phyloP scores from a whole-genome alignment of 2,888 invertebrate species.

The Doris montereyensis region DNA sequence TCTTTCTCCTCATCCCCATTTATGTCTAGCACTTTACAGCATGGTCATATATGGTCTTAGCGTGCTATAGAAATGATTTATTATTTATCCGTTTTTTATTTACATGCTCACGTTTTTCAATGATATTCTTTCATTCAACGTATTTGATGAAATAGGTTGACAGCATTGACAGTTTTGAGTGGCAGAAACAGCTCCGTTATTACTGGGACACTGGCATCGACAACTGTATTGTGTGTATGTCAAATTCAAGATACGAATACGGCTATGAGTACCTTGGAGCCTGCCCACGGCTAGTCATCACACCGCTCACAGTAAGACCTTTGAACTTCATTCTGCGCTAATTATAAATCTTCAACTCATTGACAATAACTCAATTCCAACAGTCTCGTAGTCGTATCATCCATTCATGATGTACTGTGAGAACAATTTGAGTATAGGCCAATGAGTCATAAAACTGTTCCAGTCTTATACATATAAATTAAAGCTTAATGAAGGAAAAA shows the following conservation, averaged over 20 bases:
- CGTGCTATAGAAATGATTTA: background rate
- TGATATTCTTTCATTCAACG: background rate
- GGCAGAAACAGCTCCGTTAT: conserved; percentile 91
- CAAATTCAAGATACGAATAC: conserved; percentile 72
- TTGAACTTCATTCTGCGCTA: no score
- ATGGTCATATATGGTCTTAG: background rate
- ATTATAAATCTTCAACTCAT: no score
- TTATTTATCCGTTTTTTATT: no score
- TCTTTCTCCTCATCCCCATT: no score
- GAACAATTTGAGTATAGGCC: no score
- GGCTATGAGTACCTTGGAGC: conserved; percentile 74
- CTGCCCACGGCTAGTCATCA: conserved; percentile 73
- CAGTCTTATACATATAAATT: no score
- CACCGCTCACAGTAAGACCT: conserved; percentile 74
- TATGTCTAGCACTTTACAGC: no score
- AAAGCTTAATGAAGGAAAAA: no score
- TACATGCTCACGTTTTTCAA: background rate
- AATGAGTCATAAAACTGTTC: no score
- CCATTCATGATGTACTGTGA: no score
- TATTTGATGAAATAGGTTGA: background rate
- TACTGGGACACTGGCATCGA: conserved; percentile 88
- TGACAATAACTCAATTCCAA: no score
- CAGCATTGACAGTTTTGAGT: conserved; percentile 80
- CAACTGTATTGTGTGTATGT: conserved; percentile 81
- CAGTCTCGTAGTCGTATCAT: no score